These are phyloP conservation scores for Tyria jacobaeae DNA, from an alignment of 2,888 invertebrate species.

Conservation along the genomic window DNA sequence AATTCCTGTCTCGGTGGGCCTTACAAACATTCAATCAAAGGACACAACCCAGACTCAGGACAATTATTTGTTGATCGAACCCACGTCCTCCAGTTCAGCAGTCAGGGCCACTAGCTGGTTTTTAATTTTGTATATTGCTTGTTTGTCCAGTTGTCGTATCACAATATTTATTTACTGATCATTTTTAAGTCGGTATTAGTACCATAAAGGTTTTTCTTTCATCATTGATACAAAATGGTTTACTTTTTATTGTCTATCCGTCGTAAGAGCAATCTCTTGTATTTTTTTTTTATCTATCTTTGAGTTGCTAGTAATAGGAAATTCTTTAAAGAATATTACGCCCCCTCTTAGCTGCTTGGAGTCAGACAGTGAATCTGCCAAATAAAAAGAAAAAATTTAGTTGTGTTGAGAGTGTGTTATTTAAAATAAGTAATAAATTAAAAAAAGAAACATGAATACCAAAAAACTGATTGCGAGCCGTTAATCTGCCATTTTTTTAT, in stretches of 20 bases:
- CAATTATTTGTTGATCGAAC: too few relatives aligned
- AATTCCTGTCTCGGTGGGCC: too few relatives aligned
- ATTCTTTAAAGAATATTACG: conserved; percentile 30
- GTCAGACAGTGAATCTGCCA: conserved; percentile 5
- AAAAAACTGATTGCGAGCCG: too few relatives aligned
- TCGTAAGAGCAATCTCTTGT: background rate
- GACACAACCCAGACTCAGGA: too few relatives aligned
- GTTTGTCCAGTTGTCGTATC: too few relatives aligned
- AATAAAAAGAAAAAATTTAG: background rate
- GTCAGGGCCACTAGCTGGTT: too few relatives aligned
- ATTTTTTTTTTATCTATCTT: conserved; percentile 9
- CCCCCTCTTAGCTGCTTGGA: conserved; percentile 24
- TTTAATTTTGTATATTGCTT: too few relatives aligned
- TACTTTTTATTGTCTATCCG: conserved; percentile 7
- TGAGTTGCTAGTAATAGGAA: background rate
- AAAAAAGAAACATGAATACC: background rate
- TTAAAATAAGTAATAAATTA: too few relatives aligned
- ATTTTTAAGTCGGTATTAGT: background rate
- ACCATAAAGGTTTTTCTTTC: background rate
- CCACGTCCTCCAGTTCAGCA: too few relatives aligned
- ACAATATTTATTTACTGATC: too few relatives aligned
- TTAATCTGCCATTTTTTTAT: too few relatives aligned
- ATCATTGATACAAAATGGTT: background rate
- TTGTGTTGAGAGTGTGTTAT: background rate
- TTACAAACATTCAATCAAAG: too few relatives aligned